Evolutionary conservation across 2,888 invertebrate species (phyloP).

Genomic region (Pollenia amentaria): DNA sequence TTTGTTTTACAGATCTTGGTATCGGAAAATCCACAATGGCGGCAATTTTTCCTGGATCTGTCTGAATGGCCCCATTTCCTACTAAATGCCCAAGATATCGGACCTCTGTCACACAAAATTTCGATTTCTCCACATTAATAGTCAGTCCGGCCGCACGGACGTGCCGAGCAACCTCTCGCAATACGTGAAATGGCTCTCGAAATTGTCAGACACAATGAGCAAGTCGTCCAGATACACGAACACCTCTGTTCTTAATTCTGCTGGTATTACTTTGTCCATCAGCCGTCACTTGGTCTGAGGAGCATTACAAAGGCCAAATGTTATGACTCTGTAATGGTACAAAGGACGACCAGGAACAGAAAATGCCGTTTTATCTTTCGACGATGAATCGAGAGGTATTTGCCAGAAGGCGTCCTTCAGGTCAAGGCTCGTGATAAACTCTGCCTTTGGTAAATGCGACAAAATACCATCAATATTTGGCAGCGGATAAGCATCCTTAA

Average conservation of each 20-base stretch:
- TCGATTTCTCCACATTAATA: not conserved
- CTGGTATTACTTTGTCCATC: constrained; percentile 49
- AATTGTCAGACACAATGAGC: constrained; percentile 14
- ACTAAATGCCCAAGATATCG: constrained; percentile 64
- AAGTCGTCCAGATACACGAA: constrained; percentile 47
- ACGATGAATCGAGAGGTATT: too few relatives aligned
- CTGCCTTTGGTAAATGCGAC: too few relatives aligned
- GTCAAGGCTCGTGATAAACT: too few relatives aligned
- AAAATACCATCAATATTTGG: too few relatives aligned
- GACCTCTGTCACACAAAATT: constrained; percentile 32
- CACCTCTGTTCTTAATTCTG: constrained; percentile 27
- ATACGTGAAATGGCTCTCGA: not conserved
- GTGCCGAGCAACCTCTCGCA: not conserved
- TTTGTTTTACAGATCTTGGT: constrained; percentile 56
- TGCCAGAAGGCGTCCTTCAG: too few relatives aligned
- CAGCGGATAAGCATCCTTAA: too few relatives aligned
- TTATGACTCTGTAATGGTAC: too few relatives aligned
- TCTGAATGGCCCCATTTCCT: constrained; percentile 15
- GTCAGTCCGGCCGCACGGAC: constrained; percentile 9
- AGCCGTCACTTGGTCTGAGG: constrained; percentile 25
- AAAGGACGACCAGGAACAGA: too few relatives aligned
- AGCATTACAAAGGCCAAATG: too few relatives aligned
- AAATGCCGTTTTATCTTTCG: too few relatives aligned
- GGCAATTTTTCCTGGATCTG: constrained; percentile 52
- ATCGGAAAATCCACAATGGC: constrained; percentile 59